Percentiles rank a stretch among this genome's conserved stretches.
Conservation (phyloP, 2,888 invertebrate genomes). For the Melinaea marsaeus region DNA sequence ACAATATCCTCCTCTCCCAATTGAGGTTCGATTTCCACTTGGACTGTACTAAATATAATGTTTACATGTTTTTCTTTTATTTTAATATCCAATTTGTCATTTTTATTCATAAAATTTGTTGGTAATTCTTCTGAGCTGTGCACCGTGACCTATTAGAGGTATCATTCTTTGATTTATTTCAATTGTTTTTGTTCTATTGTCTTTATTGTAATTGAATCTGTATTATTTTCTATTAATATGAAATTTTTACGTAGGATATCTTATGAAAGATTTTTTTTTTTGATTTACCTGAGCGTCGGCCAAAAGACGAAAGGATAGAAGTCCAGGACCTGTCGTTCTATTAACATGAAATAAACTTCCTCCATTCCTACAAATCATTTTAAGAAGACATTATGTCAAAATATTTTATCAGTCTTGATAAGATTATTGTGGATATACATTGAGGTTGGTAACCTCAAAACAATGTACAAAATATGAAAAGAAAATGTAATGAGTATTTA, state of each 20-base stretch:
- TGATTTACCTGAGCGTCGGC: slow-evolving; percentile 63
- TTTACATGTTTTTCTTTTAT: slow-evolving; percentile 36
- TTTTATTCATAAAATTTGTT: slow-evolving; percentile 46
- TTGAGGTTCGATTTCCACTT: slow-evolving; percentile 59
- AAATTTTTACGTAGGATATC: neutral
- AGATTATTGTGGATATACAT: neutral
- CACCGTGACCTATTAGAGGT: slow-evolving; percentile 44
- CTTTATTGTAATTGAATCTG: too few species aligned
- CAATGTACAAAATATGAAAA: too few species aligned
- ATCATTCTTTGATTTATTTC: too few species aligned
- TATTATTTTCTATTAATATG: too few species aligned
- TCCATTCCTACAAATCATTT: slow-evolving; percentile 37
- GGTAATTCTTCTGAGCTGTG: slow-evolving; percentile 58
- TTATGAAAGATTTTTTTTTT: neutral
- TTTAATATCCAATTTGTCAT: slow-evolving; percentile 43
- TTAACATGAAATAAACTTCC: slow-evolving; percentile 55
- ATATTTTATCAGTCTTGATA: neutral
- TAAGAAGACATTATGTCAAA: neutral
- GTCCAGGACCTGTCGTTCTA: slow-evolving; percentile 69
- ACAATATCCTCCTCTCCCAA: slow-evolving; percentile 57
- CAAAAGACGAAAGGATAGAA: slow-evolving; percentile 61
- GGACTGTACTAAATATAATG: slow-evolving; percentile 54
- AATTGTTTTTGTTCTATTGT: too few species aligned
- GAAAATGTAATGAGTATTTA: too few species aligned
- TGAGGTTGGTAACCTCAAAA: too few species aligned